Base-by-base conservation (phyloP, 2,888 invertebrate species). In the Strigamia maritima region DNA sequence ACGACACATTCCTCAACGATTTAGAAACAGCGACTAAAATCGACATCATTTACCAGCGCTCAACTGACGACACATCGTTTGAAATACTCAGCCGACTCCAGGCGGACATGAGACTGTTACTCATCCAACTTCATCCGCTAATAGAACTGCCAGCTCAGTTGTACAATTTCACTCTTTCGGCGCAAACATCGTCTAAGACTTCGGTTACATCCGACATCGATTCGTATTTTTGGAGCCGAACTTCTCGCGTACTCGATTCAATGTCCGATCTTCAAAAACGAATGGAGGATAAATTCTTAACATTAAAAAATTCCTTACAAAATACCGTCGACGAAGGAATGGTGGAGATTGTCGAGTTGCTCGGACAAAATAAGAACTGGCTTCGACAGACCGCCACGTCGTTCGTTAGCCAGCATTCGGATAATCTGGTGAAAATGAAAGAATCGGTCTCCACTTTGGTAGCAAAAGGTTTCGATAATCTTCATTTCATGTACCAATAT, bases 401-500 rank as follows among this genome's bases (percentile, higher is more conserved):
- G 19, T 77, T 77, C 24, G 54, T 77, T 14, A 24, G 26, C n/a
- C 77, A 77, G 35, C 77, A 77, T n/a, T 49, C 24, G 8, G 54
- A 77, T 14, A 77, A 44, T 14, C 24, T 77, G 14, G 14, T 54
- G 6, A 77, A 77, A 14, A 24, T 77, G n/a, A 77, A 24, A 28
- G 54, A 44, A 35, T 54, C 77, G 7, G 16, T 54, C 4, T 14
- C 49, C 14, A 77, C 77, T 77, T 2, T 54, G 16, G 28, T 77
- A 6, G 16, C 77, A 24, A 77, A 77, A 54, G 77, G 77, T 3
- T 77, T 77, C 24, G 77, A 77, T 2, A 54, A 77, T n/a, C 77
- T 77, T 14, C 77, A 77, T 24, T 77, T 77, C 54, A 77, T 77
- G 77, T 77, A 54, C 12, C 77, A 77, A 54, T 77, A 31, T n/a